Base-by-base conservation (phyloP, 2,797 vertebrate species). In the Anguilla megastoma region DNA sequence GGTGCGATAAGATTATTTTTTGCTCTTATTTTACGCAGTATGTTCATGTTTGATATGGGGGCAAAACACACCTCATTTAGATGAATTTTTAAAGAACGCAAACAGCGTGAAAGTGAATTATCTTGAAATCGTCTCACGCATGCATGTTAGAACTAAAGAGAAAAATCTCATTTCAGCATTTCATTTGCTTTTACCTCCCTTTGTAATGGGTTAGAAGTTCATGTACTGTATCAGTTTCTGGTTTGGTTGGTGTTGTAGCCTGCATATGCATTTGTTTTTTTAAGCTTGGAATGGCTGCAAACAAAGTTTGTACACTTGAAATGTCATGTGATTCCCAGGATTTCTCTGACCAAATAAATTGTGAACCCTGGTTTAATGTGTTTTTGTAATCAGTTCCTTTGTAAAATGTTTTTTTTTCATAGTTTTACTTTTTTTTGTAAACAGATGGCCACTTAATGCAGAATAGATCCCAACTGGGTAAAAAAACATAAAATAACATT, bases 211-310 rank as follows among this genome's bases (percentile, higher is more conserved):
- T 74, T 45, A 50, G 41, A 74, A 56, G 33, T 56, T 85, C 56
- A 30, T 85, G 84, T 85, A n/a, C 45, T 58, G 66, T 74, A 66
- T 74, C 48, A 21, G 18, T 76, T 60, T 33, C 63, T 52, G 45
- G 21, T 48, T 82, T 48, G 41, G 24, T 48, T 82, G n/a, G 84
- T 30, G 60, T 87, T 30, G 80, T 76, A 41, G 60, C 45, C 87
- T 88, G 66, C 30, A 56, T 50, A 74, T 88, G 52, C 74, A 30
- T 85, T 33, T 76, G 74, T 88, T 33, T 82, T 50, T 48, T 45
- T 24, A 48, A 82, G 41, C 45, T 50, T 21, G 45, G 18, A 48
- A 24, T 82, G 79, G 41, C 50, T 82, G 41, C 41, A 48, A 30
- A 74, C 18, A 74, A 76, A 63, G 24, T 85, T 86, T 50, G 18